Evolutionary conservation across 2,113 vertebrate species (phyloP).

Genomic region (Scatophagus argus): DNA sequence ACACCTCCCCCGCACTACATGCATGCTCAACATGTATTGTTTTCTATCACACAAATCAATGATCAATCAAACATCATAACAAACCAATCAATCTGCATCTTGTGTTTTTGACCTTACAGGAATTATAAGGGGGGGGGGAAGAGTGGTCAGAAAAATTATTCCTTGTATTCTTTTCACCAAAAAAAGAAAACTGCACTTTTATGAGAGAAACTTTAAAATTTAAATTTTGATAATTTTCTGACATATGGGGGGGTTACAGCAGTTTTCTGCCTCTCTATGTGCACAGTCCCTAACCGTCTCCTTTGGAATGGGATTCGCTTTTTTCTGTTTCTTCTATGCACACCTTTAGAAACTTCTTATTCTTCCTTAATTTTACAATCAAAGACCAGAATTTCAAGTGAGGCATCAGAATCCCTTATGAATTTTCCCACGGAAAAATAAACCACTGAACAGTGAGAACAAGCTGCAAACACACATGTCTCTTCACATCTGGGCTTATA

Average conservation of each 20-base stretch:
- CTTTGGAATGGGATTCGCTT: neutral
- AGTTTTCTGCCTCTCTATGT: too few relatives aligned
- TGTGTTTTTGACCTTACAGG: neutral
- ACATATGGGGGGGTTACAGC: too few relatives aligned
- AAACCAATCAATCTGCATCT: neutral
- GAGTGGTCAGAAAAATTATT: neutral
- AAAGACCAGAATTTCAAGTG: neutral
- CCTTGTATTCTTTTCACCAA: neutral
- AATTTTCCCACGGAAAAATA: neutral
- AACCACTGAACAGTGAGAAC: neutral
- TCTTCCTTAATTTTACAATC: neutral
- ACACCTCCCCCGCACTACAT: conserved; percentile 11
- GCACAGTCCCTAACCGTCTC: neutral
- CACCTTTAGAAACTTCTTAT: neutral
- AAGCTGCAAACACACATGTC: too few relatives aligned
- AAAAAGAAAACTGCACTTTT: neutral
- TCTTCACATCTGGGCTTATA: too few relatives aligned
- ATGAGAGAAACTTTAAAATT: too few relatives aligned
- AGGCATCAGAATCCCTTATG: neutral
- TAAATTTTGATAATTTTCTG: too few relatives aligned
- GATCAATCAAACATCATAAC: neutral
- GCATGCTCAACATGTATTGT: neutral
- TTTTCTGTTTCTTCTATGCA: neutral
- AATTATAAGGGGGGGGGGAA: fast-evolving
- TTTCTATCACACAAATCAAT: neutral